phyloP scores from a whole-genome alignment of 2,113 vertebrate species.

The Clarias batrachus region DNA sequence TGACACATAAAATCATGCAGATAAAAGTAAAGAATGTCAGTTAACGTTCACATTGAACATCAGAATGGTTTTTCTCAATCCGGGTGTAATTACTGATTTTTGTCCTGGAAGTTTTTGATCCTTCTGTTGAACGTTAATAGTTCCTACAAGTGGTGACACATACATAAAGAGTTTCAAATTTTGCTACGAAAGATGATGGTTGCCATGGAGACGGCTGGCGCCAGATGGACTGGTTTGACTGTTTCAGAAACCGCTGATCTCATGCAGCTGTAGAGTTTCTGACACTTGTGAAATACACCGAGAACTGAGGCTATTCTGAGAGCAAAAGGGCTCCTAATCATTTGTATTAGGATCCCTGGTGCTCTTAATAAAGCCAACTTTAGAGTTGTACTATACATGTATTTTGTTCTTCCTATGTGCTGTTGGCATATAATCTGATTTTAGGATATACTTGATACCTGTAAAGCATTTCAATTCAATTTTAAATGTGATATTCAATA shows the following conservation, averaged over 20 bases:
- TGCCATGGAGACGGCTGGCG: neutral
- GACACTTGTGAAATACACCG: neutral
- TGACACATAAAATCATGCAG: neutral
- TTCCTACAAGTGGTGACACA: no score
- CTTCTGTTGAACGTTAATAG: no score
- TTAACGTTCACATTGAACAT: neutral
- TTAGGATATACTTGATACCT: neutral
- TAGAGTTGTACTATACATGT: neutral
- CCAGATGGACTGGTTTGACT: neutral
- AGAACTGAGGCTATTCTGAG: neutral
- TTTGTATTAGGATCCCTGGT: neutral
- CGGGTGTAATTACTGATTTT: no score
- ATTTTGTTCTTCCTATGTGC: neutral
- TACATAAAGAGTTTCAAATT: no score
- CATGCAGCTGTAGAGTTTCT: neutral
- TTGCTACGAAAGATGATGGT: neutral
- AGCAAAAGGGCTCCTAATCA: neutral
- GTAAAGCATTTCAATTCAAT: neutral
- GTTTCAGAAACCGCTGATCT: neutral
- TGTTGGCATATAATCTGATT: neutral
- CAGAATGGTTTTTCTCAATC: neutral
- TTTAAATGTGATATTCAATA: no score
- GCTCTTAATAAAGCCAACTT: neutral
- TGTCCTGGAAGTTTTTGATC: no score
- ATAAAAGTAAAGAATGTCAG: neutral